phyloP scores from a whole-genome alignment of 2,888 invertebrate species.

The Agrotis segetum region DNA sequence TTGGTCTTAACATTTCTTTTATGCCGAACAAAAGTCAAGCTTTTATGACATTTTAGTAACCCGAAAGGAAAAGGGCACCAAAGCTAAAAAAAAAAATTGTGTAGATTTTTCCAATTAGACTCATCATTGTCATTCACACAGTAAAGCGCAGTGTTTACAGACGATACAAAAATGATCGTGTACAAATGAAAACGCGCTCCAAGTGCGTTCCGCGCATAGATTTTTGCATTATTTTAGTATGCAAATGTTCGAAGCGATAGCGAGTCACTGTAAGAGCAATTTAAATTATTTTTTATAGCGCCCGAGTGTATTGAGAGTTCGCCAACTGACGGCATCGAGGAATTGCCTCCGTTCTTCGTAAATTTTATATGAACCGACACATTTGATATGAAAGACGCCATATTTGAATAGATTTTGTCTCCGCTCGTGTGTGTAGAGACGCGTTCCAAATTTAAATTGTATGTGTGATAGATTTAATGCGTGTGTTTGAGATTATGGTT shows the following conservation, averaged over 20 bases:
- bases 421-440: slow-evolving; percentile 62
- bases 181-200: slow-evolving; percentile 75
- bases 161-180: slow-evolving; percentile 54
- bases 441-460: slow-evolving; percentile 66
- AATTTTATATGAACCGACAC: slow-evolving; percentile 83
- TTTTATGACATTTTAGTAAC: too few species aligned
- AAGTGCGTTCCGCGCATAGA: slow-evolving; percentile 87
- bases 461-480: slow-evolving; percentile 62
- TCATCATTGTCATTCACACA: background rate
- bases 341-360: slow-evolving; percentile 82
- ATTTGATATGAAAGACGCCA: slow-evolving; percentile 70
- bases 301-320: slow-evolving; percentile 89
- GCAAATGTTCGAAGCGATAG: slow-evolving; percentile 89
- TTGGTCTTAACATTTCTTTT: too few species aligned
- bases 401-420: slow-evolving; percentile 70
- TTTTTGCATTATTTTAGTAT: slow-evolving; percentile 91
- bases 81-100: background rate
- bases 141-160: slow-evolving; percentile 3
- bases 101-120: background rate
- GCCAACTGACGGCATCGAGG: slow-evolving; percentile 78
- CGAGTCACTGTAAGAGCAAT: slow-evolving; percentile 90
- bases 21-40: background rate
- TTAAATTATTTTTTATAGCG: slow-evolving; percentile 92
- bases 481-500: slow-evolving; percentile 48
- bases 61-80: too few species aligned